Evolutionary conservation across 2,888 invertebrate genomes (phyloP).

Genomic region (Phaedon cochleariae): DNA sequence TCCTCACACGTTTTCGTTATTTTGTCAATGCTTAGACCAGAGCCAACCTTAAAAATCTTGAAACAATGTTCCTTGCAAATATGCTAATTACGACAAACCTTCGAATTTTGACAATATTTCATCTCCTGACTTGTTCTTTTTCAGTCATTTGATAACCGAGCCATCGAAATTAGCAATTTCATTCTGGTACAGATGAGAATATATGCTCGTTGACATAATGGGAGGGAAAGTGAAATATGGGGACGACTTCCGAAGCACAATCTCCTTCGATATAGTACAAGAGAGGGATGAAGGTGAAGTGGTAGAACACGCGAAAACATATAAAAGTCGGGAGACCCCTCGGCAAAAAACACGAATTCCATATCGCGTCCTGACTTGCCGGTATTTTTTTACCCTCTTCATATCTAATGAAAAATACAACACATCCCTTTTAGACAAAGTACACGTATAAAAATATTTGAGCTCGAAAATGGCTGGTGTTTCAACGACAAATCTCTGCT

Average conservation of each 20-base stretch:
- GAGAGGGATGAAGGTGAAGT: constrained; percentile 23
- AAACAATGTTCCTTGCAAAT: too few species aligned
- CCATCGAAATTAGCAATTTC: neutral
- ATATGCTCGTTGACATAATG: neutral
- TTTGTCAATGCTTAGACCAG: too few species aligned
- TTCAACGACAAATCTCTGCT: constrained; percentile 52
- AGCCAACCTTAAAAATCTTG: too few species aligned
- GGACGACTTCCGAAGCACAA: constrained; percentile 1
- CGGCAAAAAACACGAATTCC: constrained; percentile 20
- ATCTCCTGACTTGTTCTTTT: too few species aligned
- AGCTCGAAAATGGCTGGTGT: constrained; percentile 58
- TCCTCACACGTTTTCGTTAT: too few species aligned
- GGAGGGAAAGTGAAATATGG: neutral
- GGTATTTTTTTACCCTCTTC: constrained; percentile 47
- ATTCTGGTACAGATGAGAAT: neutral
- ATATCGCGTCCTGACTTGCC: constrained; percentile 40
- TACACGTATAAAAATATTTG: constrained; percentile 61
- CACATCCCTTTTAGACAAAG: constrained; percentile 59
- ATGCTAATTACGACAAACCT: too few species aligned
- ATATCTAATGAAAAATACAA: constrained; percentile 51
- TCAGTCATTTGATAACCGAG: neutral
- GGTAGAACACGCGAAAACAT: constrained; percentile 23
- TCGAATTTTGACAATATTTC: too few species aligned
- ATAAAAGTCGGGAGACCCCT: constrained; percentile 34
- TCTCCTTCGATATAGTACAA: constrained; percentile 13